Evolutionary conservation across 2,113 vertebrate genomes (phyloP), one percentile per base, ranked within the genome.

Genomic region (Eulemur rufifrons): DNA sequence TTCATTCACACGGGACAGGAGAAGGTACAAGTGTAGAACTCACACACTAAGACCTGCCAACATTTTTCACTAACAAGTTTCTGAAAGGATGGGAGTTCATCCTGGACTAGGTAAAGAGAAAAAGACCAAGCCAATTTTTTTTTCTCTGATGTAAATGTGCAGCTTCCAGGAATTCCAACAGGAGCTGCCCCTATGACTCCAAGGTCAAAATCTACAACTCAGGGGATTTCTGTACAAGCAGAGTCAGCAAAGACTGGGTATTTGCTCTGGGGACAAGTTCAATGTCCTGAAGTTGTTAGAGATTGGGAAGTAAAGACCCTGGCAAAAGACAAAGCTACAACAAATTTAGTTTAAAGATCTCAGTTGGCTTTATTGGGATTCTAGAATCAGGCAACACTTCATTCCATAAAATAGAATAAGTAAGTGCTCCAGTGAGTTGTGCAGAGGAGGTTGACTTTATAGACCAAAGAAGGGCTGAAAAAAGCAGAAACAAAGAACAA

Each of bases 111-210:
- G 23, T 93, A 69, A 89, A 88, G 74, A 86, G 64, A 52, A 86
- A 96, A 91, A 74, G 32, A 39, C 17, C 32, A 63, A 66, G 76
- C 54, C 52, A 77, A 76, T 0, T 56, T 2, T 64, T 83, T 83
- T 29, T 8, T 27, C 66, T 66, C 86, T 87, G 37, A 86, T 83
- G 37, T 78, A 69, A 73, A 89, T 10, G 9, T 42, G n/a, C 80
- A 87, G 86, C 86, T 94, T 93, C 71, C 78, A 94, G 83, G 54
- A 96, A 97, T 91, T 54, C 86, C 95, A 91, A 63, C 39, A 52
- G 68, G 39, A 96, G 77, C 73, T 54, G 15, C 32, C 73, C 54
- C 17, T 29, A 20, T 76, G 85, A 94, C 63, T 91, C 77, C 45
- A 73, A 91, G 68, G 74, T 91, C 78, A 86, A 89, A 93, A 95